Percentiles rank a stretch among this genome's conserved stretches.
Evolutionary conservation across 2,113 vertebrate genomes (phyloP).

Genomic region (Centropus unirufus): DNA sequence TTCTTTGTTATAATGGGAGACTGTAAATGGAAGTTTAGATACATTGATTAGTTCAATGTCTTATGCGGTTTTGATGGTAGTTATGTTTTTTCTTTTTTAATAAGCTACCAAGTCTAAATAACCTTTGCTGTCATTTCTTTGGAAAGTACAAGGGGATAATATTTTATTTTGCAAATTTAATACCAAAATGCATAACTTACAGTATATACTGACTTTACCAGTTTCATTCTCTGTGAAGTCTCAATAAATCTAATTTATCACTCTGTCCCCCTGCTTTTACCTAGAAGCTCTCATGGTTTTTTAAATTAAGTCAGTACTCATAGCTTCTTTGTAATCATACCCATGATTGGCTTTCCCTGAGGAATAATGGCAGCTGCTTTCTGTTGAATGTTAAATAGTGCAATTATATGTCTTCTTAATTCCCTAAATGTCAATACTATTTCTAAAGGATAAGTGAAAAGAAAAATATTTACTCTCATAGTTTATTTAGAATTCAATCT

Average conservation of each 20-base stretch:
- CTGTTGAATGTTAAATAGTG: conserved; percentile 31
- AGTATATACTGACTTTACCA: not conserved
- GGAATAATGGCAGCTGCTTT: conserved; percentile 48
- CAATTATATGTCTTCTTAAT: conserved; percentile 51
- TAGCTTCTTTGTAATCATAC: conserved; percentile 11
- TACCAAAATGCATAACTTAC: not conserved
- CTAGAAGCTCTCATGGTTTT: not conserved
- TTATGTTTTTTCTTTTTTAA: not conserved
- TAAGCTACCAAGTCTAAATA: not conserved
- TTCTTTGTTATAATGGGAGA: not conserved
- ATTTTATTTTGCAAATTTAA: not conserved
- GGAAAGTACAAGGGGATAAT: not conserved
- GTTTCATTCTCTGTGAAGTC: not conserved
- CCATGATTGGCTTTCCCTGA: not conserved
- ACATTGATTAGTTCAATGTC: not conserved
- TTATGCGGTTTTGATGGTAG: not conserved
- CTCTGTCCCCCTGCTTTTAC: not conserved
- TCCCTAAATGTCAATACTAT: conserved; percentile 30
- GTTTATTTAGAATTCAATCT: conserved; percentile 29
- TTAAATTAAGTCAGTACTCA: conserved; percentile 11
- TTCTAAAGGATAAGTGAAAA: conserved; percentile 48
- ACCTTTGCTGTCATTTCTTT: not conserved
- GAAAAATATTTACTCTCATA: conserved; percentile 41
- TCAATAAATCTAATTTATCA: not conserved
- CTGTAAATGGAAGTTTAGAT: not conserved